phyloP scores from a whole-genome alignment of 2,797 vertebrate species.

The Picus viridis region DNA sequence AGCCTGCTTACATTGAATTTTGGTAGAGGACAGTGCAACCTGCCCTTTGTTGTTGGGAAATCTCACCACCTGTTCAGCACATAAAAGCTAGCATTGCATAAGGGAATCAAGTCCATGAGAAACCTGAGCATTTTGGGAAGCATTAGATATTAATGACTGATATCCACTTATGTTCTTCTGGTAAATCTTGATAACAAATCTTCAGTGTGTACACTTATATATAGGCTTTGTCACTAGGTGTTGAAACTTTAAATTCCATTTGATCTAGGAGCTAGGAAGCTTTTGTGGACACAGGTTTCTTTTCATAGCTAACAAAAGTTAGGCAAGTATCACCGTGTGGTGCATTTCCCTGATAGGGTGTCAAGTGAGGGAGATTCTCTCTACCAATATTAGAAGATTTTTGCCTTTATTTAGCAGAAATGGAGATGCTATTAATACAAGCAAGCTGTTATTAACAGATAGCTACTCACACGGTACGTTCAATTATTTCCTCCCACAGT shows the following conservation, averaged over 20 bases:
- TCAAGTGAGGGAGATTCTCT: background rate
- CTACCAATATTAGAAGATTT: background rate
- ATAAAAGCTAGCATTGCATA: background rate
- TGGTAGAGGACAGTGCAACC: background rate
- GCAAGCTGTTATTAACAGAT: slow-evolving; percentile 33
- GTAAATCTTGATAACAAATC: background rate
- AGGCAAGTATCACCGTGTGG: background rate
- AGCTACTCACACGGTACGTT: slow-evolving; percentile 14
- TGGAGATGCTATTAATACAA: slow-evolving; percentile 22
- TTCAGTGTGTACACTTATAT: background rate
- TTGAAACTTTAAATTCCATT: background rate
- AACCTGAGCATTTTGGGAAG: background rate
- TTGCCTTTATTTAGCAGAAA: slow-evolving; percentile 37
- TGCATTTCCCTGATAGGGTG: background rate
- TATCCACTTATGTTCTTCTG: background rate
- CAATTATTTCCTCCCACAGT: slow-evolving; percentile 25
- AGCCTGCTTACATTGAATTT: background rate
- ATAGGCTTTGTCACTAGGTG: background rate
- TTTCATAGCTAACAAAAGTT: background rate
- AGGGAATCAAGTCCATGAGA: background rate
- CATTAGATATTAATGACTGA: background rate
- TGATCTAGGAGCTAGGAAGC: background rate
- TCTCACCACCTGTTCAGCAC: background rate
- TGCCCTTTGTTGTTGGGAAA: background rate
- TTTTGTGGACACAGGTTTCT: background rate